Percentiles rank a stretch among this genome's conserved stretches.
These are phyloP conservation scores for Cyclina sinensis DNA, from an alignment of 1,140 invertebrate genomes.

Conservation along the genomic window DNA sequence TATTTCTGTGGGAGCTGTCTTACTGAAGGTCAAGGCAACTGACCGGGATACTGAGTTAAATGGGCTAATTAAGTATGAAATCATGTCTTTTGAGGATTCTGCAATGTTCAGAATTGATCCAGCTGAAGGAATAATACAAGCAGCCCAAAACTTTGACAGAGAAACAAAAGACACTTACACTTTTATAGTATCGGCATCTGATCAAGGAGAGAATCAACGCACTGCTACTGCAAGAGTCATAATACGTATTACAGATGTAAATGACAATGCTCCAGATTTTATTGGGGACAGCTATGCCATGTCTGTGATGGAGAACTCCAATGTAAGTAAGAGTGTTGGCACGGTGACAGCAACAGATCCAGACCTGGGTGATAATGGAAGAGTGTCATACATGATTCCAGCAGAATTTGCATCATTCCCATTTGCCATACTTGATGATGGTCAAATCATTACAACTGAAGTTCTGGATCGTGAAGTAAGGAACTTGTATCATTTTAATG, in stretches of 20 bases:
- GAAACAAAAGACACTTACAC: constrained; percentile 65
- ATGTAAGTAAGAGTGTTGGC: constrained; percentile 68
- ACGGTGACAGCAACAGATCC: constrained; percentile 70
- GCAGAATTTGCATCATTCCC: constrained; percentile 87
- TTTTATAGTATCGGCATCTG: constrained; percentile 69
- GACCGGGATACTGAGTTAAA: constrained; percentile 80
- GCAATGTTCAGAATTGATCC: constrained; percentile 75
- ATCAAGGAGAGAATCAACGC: constrained; percentile 83
- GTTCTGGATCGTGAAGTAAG: constrained; percentile 71
- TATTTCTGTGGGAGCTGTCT: constrained; percentile 68
- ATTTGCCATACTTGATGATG: constrained; percentile 67
- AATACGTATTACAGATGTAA: constrained; percentile 90
- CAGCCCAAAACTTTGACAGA: constrained; percentile 72
- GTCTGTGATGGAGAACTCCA: constrained; percentile 62
- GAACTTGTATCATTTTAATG: constrained; percentile 74
- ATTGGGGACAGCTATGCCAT: constrained; percentile 51
- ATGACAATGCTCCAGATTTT: constrained; percentile 96
- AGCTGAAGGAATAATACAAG: constrained; percentile 72
- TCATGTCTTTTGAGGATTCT: constrained; percentile 36
- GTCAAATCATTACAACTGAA: constrained; percentile 56
- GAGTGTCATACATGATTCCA: constrained; percentile 78
- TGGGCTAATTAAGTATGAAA: constrained; percentile 71
- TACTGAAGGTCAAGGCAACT: constrained; percentile 77
- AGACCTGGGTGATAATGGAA: constrained; percentile 72
- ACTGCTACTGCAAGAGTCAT: constrained; percentile 90